These are phyloP conservation scores for Australoheros facetus DNA, from an alignment of 2,797 vertebrate species.

Conservation along the genomic window DNA sequence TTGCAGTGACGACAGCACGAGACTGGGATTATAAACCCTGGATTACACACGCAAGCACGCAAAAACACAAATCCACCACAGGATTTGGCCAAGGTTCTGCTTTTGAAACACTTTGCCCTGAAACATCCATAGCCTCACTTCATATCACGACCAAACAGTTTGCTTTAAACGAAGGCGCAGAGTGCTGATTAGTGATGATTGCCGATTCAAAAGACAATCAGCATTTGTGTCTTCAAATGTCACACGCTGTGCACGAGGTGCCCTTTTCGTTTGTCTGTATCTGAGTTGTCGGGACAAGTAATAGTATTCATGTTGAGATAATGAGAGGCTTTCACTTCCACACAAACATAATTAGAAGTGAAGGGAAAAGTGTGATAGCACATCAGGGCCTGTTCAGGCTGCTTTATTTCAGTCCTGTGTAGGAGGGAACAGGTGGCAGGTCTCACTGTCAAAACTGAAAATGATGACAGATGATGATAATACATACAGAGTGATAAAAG, in stretches of 20 bases:
- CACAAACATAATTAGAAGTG: fast-evolving
- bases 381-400: not conserved
- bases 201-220: not conserved
- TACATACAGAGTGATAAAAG: not conserved
- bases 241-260: not conserved
- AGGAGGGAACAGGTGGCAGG: constrained; percentile 1
- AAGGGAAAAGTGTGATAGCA: not conserved
- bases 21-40: constrained; percentile 60
- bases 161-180: not conserved
- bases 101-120: constrained; percentile 5
- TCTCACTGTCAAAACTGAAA: not conserved
- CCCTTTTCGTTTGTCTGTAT: not conserved
- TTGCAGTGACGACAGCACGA: constrained; percentile 27
- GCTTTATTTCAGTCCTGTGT: not conserved
- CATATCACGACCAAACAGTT: not conserved
- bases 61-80: constrained; percentile 46
- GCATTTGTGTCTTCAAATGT: not conserved
- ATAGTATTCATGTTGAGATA: not conserved
- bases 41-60: constrained; percentile 48
- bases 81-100: constrained; percentile 11
- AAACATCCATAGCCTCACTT: too few species aligned
- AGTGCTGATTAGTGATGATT: not conserved
- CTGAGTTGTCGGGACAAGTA: not conserved
- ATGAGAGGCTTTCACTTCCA: not conserved
- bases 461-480: not conserved